Evolutionary conservation across 2,888 invertebrate genomes (phyloP).

Genomic region (Drosophila yooni): DNA sequence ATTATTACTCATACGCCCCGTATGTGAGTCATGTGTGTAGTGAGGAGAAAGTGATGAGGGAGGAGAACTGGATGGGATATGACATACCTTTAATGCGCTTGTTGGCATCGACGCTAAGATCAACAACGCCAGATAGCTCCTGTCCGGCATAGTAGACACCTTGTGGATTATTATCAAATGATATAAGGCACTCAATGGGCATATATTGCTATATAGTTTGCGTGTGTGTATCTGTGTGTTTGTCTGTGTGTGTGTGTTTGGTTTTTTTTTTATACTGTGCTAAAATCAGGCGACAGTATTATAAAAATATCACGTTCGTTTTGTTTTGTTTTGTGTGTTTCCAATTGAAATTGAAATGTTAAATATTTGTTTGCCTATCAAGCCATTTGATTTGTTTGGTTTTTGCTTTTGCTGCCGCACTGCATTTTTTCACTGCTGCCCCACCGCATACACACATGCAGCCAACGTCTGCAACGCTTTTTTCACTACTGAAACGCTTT

Average conservation of each 20-base stretch:
- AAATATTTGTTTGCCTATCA: constrained; percentile 66
- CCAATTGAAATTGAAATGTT: constrained; percentile 49
- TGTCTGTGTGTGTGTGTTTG: constrained; percentile 42
- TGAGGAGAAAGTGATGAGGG: not conserved
- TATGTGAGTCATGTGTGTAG: constrained; percentile 61
- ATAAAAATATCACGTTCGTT: constrained; percentile 72
- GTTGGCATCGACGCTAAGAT: constrained; percentile 84
- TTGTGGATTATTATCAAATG: constrained; percentile 85
- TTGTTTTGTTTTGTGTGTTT: constrained; percentile 32
- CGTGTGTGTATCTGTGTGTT: constrained; percentile 33
- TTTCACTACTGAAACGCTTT: constrained; percentile 50
- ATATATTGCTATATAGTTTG: constrained; percentile 78
- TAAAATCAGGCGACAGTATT: constrained; percentile 71
- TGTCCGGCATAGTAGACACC: constrained; percentile 85
- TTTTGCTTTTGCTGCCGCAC: constrained; percentile 54
- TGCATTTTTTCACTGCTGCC: constrained; percentile 70
- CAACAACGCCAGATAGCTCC: constrained; percentile 84
- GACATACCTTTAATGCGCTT: constrained; percentile 84
- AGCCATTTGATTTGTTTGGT: constrained; percentile 66
- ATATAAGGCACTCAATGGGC: constrained; percentile 85
- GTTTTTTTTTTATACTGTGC: constrained; percentile 53
- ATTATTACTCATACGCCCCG: constrained; percentile 59
- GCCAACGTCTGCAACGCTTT: constrained; percentile 58
- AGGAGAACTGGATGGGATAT: not conserved
- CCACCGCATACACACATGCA: constrained; percentile 71